Evolutionary conservation across 2,888 invertebrate species (phyloP).

Genomic region (Ecdyonurus torrentis): DNA sequence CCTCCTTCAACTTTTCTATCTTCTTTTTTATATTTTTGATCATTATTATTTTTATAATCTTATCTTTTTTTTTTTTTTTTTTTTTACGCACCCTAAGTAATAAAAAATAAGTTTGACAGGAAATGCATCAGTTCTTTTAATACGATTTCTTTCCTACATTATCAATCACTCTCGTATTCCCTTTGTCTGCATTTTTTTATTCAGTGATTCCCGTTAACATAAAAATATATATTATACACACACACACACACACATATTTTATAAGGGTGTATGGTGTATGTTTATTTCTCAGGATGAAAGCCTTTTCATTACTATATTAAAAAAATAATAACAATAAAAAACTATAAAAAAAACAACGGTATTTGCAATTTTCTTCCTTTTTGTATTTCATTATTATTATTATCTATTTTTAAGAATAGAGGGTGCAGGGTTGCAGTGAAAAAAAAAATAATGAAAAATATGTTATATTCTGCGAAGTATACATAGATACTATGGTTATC

Average conservation of each 20-base stretch:
- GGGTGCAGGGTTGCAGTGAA: no score
- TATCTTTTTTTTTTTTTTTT: background rate
- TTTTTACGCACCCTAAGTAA: background rate
- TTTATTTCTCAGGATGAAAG: background rate
- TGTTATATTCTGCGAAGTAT: no score
- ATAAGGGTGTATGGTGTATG: background rate
- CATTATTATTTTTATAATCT: no score
- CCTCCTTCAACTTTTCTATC: background rate
- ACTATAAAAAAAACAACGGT: no score
- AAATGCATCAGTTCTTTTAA: background rate
- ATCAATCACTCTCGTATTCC: background rate
- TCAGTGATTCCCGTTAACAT: background rate
- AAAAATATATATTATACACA: background rate
- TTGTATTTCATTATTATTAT: no score
- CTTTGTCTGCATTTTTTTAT: background rate
- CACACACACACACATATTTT: background rate
- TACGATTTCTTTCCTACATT: background rate
- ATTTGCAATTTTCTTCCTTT: background rate
- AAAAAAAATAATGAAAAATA: no score
- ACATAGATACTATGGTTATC: no score
- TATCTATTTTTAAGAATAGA: no score
- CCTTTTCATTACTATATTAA: background rate
- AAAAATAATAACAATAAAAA: no score
- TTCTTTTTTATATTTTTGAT: no score
- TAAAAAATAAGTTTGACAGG: background rate